Percentiles rank a stretch among this genome's conserved stretches.
These are phyloP conservation scores for Rhynchonycteris naso DNA, from an alignment of 2,797 vertebrate genomes.

Conservation along the genomic window DNA sequence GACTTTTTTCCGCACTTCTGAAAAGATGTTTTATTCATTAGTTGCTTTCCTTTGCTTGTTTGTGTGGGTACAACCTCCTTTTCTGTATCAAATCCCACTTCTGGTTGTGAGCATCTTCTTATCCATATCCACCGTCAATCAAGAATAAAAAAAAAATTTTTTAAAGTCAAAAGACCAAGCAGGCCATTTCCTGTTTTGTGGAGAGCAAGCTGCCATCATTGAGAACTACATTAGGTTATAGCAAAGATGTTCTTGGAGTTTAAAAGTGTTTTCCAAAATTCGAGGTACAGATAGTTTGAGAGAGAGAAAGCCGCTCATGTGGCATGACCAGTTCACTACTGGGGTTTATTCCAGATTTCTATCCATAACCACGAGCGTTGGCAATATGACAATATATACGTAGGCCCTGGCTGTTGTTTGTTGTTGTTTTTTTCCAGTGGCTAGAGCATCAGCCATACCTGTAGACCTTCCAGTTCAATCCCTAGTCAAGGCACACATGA, in stretches of 20 bases:
- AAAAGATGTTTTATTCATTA: slow-evolving; percentile 87
- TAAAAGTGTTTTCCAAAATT: slow-evolving; percentile 26
- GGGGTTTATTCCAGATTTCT: neutral
- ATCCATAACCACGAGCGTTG: neutral
- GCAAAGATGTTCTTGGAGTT: neutral
- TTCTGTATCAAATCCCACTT: slow-evolving; percentile 77
- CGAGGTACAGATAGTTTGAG: neutral
- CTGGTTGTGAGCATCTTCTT: slow-evolving; percentile 78
- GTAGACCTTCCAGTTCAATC: too few species aligned
- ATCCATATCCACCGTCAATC: neutral
- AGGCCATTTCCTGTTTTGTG: neutral
- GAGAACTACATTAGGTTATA: neutral
- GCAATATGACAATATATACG: neutral
- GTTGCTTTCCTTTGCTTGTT: slow-evolving; percentile 81
- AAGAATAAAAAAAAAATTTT: neutral
- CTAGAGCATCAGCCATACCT: too few species aligned
- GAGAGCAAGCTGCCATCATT: neutral
- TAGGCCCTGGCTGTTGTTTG: too few species aligned
- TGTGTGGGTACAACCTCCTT: neutral
- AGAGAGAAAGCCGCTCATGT: neutral
- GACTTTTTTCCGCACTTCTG: slow-evolving; percentile 85
- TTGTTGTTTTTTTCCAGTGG: too few species aligned
- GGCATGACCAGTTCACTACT: neutral
- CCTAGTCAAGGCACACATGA: too few species aligned
- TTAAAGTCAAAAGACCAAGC: neutral